Percentiles rank a stretch among this genome's conserved stretches.
Evolutionary conservation across 2,113 vertebrate species (phyloP).

Genomic region (Archilochus colubris): DNA sequence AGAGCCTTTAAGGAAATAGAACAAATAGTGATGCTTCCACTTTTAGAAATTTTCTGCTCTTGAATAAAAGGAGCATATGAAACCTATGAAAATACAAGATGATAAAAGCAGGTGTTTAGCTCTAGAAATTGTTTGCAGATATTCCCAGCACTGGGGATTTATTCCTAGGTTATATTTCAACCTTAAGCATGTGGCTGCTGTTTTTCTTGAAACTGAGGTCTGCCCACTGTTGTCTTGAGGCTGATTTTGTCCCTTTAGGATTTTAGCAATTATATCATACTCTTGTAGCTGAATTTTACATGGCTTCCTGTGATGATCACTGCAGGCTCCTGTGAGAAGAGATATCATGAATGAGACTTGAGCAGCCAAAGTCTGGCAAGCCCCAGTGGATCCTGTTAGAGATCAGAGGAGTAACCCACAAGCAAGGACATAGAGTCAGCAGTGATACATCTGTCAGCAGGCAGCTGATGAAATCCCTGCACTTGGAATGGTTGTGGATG

Average conservation of each 20-base stretch:
- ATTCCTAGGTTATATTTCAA: slow-evolving; percentile 2
- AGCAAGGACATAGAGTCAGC: slow-evolving; percentile 43
- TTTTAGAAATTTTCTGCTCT: slow-evolving; percentile 39
- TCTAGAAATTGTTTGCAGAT: slow-evolving; percentile 9
- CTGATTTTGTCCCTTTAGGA: neutral
- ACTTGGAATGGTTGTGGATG: slow-evolving; percentile 27
- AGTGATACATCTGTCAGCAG: slow-evolving; percentile 55
- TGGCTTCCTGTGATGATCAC: neutral
- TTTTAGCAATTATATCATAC: neutral
- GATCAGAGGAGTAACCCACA: slow-evolving; percentile 43
- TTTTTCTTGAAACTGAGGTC: slow-evolving; percentile 25
- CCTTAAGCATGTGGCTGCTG: neutral
- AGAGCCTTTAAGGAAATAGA: slow-evolving; percentile 30
- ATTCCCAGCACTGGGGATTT: neutral
- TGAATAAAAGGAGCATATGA: neutral
- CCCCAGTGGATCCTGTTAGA: slow-evolving; percentile 29
- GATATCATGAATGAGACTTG: neutral
- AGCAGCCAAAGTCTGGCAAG: slow-evolving; percentile 37
- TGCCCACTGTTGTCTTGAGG: neutral
- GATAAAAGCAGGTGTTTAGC: slow-evolving; percentile 21
- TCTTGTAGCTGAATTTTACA: slow-evolving; percentile 38
- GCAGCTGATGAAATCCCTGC: neutral
- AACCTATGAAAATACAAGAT: slow-evolving; percentile 24
- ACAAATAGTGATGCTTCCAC: slow-evolving; percentile 19
- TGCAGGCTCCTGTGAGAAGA: slow-evolving; percentile 25